phyloP scores from a whole-genome alignment of 2,113 vertebrate species.

The Gadus chalcogrammus region DNA sequence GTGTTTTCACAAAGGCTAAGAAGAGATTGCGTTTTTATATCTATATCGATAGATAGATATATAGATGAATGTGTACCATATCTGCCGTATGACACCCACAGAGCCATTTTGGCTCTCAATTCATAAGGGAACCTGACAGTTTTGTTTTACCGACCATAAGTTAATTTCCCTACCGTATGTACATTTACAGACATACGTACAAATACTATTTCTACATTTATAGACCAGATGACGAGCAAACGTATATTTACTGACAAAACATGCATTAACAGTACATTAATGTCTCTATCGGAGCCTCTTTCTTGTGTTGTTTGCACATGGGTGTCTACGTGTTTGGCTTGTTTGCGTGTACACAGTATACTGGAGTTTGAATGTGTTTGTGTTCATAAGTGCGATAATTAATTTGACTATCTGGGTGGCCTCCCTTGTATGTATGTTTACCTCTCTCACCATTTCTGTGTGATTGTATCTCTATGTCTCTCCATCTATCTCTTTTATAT shows the following conservation, averaged over 20 bases:
- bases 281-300: too few species aligned
- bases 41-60: too few species aligned
- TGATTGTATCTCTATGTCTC: neutral
- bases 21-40: constrained; percentile 57
- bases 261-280: too few species aligned
- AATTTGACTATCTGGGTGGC: neutral
- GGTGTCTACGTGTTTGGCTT: constrained; percentile 19
- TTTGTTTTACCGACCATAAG: too few species aligned
- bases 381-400: constrained; percentile 13
- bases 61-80: constrained; percentile 21
- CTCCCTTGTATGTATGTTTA: neutral
- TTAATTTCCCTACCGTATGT: too few species aligned
- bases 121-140: neutral
- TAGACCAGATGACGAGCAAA: neutral
- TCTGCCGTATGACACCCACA: constrained; percentile 50
- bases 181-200: too few species aligned
- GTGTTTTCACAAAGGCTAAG: constrained; percentile 73
- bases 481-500: neutral
- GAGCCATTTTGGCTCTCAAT: constrained; percentile 12
- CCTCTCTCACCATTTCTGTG: neutral
- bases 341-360: too few species aligned
- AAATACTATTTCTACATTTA: too few species aligned
- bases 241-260: too few species aligned
- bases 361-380: constrained; percentile 16
- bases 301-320: constrained; percentile 26